phyloP scores from a whole-genome alignment of 1,140 invertebrate species.

The Meloidogyne chitwoodi region DNA sequence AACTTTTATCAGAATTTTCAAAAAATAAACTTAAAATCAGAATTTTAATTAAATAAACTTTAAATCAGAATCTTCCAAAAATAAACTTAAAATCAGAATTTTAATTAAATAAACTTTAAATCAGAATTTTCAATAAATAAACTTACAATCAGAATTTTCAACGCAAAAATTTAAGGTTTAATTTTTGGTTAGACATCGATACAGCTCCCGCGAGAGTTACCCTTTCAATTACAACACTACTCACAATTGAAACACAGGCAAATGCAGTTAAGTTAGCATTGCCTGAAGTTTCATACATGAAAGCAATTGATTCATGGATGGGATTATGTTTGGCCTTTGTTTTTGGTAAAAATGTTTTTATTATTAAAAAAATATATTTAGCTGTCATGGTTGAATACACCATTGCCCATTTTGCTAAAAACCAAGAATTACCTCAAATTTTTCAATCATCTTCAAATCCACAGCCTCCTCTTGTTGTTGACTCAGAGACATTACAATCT shows the following conservation, averaged over 20 bases:
- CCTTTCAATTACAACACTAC: conserved; percentile 54
- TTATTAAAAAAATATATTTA: conserved; percentile 23
- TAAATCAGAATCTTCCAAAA: no score
- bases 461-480: conserved; percentile 53
- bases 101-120: not conserved
- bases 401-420: conserved; percentile 56
- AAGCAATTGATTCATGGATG: conserved; percentile 35
- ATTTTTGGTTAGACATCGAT: conserved; percentile 62
- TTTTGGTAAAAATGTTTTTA: conserved; percentile 25
- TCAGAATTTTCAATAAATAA: not conserved
- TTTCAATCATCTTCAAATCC: conserved; percentile 44
- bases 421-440: conserved; percentile 44
- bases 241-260: conserved; percentile 29
- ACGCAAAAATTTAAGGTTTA: conserved; percentile 36
- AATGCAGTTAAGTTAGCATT: conserved; percentile 57
- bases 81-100: no score
- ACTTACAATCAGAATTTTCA: no score
- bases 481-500: conserved; percentile 4
- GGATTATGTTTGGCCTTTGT: conserved; percentile 46
- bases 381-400: conserved; percentile 59
- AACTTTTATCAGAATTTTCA: not conserved
- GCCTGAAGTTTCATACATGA: conserved; percentile 59
- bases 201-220: conserved; percentile 60
- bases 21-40: not conserved
- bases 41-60: not conserved